Conservation (phyloP, 2,797 vertebrate species). For the Microhierax caerulescens region DNA sequence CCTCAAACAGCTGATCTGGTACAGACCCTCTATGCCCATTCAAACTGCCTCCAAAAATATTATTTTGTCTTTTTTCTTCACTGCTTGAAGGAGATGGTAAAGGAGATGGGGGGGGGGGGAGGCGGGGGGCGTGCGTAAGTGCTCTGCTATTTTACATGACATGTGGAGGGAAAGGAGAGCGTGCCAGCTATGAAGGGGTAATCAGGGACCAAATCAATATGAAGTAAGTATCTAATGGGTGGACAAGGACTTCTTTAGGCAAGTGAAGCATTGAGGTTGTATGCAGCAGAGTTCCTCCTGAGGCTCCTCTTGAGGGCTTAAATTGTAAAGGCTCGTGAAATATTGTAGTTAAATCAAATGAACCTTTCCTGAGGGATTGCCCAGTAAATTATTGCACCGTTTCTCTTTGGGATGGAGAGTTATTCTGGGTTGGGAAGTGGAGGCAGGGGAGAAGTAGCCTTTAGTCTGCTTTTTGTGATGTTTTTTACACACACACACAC, state of each 20-base stretch:
- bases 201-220: neutral
- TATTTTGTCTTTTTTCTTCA: neutral
- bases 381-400: neutral
- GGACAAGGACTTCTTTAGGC: neutral
- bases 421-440: neutral
- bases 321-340: neutral
- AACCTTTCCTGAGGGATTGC: neutral
- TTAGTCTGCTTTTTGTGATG: neutral
- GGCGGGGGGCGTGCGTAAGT: too few relatives aligned
- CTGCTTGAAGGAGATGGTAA: neutral
- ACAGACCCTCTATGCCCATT: neutral
- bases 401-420: neutral
- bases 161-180: neutral
- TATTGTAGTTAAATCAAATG: neutral
- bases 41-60: neutral
- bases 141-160: neutral
- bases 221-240: neutral
- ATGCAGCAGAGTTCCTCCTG: neutral
- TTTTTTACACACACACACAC: too few relatives aligned
- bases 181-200: neutral
- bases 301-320: neutral
- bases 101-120: neutral
- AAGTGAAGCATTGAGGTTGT: neutral
- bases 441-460: neutral
- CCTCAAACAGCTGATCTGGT: accelerated